phyloP scores from a whole-genome alignment of 2,797 vertebrate species.

The Phyllotis vaccarum region DNA sequence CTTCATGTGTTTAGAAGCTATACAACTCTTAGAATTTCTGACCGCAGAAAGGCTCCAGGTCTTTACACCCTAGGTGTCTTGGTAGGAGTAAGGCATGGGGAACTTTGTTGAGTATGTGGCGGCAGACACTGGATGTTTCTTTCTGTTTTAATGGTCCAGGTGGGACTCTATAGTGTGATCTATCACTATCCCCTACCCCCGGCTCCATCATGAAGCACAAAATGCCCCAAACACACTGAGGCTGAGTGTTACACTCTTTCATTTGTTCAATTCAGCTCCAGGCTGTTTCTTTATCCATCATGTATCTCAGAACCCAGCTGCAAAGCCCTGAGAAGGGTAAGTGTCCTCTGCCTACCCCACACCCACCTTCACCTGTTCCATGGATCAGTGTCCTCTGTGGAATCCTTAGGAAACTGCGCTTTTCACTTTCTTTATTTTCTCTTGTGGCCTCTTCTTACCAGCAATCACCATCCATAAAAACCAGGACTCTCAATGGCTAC shows the following conservation, averaged over 20 bases:
- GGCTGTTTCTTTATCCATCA: background rate
- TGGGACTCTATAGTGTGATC: background rate
- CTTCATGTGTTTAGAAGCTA: background rate
- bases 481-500: background rate
- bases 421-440: background rate
- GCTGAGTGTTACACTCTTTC: background rate
- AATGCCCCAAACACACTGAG: background rate
- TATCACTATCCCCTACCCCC: background rate
- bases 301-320: background rate
- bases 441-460: background rate
- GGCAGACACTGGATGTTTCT: background rate
- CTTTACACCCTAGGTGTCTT: background rate
- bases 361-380: background rate
- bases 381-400: conserved; percentile 35
- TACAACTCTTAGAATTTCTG: background rate
- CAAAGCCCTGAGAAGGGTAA: background rate
- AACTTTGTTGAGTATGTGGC: background rate
- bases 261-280: background rate
- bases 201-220: background rate
- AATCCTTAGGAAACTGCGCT: conserved; percentile 24
- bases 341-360: background rate
- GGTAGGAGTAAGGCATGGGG: background rate
- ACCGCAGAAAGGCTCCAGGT: background rate
- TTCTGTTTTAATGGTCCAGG: background rate
- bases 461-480: background rate